Base-by-base conservation (phyloP, 2,113 vertebrate genomes). In the Platichthys flesus region DNA sequence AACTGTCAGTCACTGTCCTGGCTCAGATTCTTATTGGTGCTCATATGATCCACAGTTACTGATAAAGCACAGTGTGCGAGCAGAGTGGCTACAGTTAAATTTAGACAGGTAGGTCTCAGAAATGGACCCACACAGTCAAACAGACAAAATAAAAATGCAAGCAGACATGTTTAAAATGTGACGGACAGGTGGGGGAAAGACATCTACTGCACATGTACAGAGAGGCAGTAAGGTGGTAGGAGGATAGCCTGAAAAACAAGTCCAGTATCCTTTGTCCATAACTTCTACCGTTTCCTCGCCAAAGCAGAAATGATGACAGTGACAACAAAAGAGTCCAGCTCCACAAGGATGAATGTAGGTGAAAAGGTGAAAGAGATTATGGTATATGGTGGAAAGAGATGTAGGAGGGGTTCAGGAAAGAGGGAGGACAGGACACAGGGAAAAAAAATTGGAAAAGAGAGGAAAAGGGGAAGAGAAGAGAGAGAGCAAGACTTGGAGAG, bases 351-450 rank as follows among this genome's bases (percentile, higher is more conserved):
- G 9, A 75, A 83, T 70, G 15, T n/a, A 37, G 62, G 65, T 68
- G 37, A 42, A 64, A 35, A 83, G 45, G 62, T 82, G 56, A 89
- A 45, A 75, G 56, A 42, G 45, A 73, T 65, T 52, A 59, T 9
- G 57, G 42, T 45, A 51, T 20, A 20, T 20, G 18, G 49, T 51
- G 49, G 49, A 51, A 51, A 51, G 83, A 60, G 31, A 75, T 14
- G 37, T 70, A 37, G 26, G 28, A 40, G 20, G 40, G 23, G 24
- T 66, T 60, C 0, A 54, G 71, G 73, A 58, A 62, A 23, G 15
- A 71, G 35, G 13, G 21, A 14, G 21, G 24, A 45, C 47, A 35
- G 57, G 40, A 23, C 23, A 18, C 37, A 47, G 9, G 28, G 14
- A n/a, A 13, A 51, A 37, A 37, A 79, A 49, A 59, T 57, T 49